Percentiles rank a stretch among this genome's conserved stretches.
These are phyloP conservation scores for Fissipunctia ypsillon DNA, from an alignment of 2,888 invertebrate species.

Conservation along the genomic window DNA sequence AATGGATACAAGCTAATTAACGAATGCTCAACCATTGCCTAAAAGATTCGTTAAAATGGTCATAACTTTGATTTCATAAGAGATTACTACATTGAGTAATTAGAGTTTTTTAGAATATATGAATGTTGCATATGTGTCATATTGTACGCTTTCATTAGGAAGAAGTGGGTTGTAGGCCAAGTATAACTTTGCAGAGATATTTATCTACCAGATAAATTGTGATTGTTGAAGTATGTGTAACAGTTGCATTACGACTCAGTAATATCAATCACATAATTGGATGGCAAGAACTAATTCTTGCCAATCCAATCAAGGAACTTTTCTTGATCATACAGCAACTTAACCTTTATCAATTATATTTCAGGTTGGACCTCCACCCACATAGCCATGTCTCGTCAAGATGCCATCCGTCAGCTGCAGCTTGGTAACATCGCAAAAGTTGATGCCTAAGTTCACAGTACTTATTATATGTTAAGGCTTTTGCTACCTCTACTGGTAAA, in stretches of 20 bases:
- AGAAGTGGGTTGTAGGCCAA: too few species aligned
- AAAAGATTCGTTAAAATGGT: constrained; percentile 44
- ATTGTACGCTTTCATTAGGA: not conserved
- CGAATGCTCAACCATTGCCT: constrained; percentile 30
- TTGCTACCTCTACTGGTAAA: constrained; percentile 39
- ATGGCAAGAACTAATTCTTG: too few species aligned
- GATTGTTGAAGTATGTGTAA: too few species aligned
- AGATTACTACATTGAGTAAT: constrained; percentile 21
- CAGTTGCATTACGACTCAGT: too few species aligned
- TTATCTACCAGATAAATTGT: too few species aligned
- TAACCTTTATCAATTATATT: constrained; percentile 47
- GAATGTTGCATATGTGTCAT: constrained; percentile 20
- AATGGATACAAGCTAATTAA: constrained; percentile 47
- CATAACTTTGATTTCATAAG: constrained; percentile 38
- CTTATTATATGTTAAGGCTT: constrained; percentile 27
- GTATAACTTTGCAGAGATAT: too few species aligned
- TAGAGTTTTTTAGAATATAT: constrained; percentile 4
- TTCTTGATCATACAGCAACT: too few species aligned
- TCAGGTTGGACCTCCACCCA: constrained; percentile 81
- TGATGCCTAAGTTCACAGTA: constrained; percentile 27
- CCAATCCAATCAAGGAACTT: too few species aligned
- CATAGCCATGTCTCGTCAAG: constrained; percentile 84
- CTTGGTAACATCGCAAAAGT: constrained; percentile 39
- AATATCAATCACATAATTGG: too few species aligned
- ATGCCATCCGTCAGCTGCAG: constrained; percentile 83